These are phyloP conservation scores for mouse (Mus musculus) DNA, from an alignment of 2,113 vertebrate genomes.

Conservation along the genomic window GRCm39 chr4:110262001-110262500, in stretches of 20 bases:
- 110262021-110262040: neutral
- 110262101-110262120: neutral
- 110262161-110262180: slow-evolving; percentile 31
- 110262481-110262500: neutral
- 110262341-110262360: slow-evolving; percentile 38
- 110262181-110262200: neutral
- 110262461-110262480: slow-evolving; percentile 13
- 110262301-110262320: neutral
- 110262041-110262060: slow-evolving; percentile 8
- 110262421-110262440: neutral
- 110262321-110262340: slow-evolving; percentile 42
- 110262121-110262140: neutral
- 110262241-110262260: slow-evolving; percentile 33
- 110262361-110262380: slow-evolving; percentile 12
- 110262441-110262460: slow-evolving; percentile 38
- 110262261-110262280: slow-evolving; percentile 1
- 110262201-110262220: slow-evolving; percentile 20
- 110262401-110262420: slow-evolving; percentile 57
- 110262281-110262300: neutral
- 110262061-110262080: neutral
- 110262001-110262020: neutral
- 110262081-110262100: too few species aligned
- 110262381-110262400: slow-evolving; percentile 47
- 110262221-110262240: slow-evolving; percentile 41
- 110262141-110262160: slow-evolving; percentile 13